Conservation (phyloP, 1,140 invertebrate species). For the Zaprionus tsacasi region DNA sequence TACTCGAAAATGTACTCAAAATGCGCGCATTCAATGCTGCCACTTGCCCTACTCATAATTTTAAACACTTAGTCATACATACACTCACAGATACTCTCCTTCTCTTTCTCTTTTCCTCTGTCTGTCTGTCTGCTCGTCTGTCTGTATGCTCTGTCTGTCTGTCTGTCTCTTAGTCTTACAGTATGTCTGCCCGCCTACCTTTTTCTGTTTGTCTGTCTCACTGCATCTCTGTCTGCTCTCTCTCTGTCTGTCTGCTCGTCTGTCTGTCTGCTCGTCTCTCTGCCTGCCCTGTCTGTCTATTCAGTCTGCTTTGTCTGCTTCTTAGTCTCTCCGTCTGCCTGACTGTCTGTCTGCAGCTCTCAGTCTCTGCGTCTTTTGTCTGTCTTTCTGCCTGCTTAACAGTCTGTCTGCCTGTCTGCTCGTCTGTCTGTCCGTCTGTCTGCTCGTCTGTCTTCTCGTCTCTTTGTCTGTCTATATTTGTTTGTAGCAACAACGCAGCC, state of each 20-base stretch:
- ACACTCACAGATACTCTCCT: background rate
- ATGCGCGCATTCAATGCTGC: background rate
- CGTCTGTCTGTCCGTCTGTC: background rate
- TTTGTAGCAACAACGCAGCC: conserved; percentile 14
- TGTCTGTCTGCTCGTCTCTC: background rate
- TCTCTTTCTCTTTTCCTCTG: background rate
- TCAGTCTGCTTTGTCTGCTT: background rate
- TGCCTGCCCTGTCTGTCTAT: background rate
- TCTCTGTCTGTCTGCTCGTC: background rate
- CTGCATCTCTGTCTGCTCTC: background rate
- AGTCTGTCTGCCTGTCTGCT: background rate
- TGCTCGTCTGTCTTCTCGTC: background rate
- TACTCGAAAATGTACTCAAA: conserved; percentile 8
- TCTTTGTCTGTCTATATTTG: conserved; percentile 16
- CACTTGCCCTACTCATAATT: conserved; percentile 1
- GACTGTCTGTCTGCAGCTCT: background rate
- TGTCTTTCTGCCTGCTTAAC: too few relatives aligned
- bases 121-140: background rate
- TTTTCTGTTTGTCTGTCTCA: background rate
- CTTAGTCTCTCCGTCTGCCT: conserved; percentile 1
- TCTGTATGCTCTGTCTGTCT: conserved; percentile 15
- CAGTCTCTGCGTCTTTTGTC: too few relatives aligned
- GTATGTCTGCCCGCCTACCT: background rate
- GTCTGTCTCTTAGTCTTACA: background rate
- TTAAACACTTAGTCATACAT: background rate